Evolutionary conservation across 53 echinoderm and acorn worm genomes (phyloP).

Genomic region (Pentamera pediparva): DNA sequence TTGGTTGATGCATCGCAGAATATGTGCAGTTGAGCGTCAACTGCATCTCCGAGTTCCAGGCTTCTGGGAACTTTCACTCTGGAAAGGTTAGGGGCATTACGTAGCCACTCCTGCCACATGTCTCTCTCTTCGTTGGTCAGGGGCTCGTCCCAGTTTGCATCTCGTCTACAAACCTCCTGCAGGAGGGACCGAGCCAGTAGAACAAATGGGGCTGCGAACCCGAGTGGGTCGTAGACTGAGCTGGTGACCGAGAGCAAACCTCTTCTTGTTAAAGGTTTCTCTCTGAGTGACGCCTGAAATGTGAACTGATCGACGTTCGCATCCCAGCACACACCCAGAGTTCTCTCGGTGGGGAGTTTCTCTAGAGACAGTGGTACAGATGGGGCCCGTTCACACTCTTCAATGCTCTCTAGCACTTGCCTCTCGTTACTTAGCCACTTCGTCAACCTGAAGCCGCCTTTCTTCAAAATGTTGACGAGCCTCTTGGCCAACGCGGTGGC

Average conservation of each 20-base stretch:
- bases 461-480: background rate
- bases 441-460: constrained; percentile 16
- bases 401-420: background rate
- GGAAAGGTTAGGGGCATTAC: background rate
- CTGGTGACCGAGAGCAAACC: constrained; percentile 41
- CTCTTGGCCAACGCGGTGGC: constrained; percentile 9
- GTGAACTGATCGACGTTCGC: constrained; percentile 33
- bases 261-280: constrained; percentile 43
- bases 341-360: constrained; percentile 21
- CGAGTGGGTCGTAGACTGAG: constrained; percentile 51
- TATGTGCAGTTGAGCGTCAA: constrained; percentile 20
- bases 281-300: constrained; percentile 13
- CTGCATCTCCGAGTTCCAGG: background rate
- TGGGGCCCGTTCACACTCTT: constrained; percentile 21
- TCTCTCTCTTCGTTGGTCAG: background rate
- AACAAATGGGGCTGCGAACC: constrained; percentile 45
- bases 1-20: constrained; percentile 55
- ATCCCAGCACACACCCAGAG: constrained; percentile 28
- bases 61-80: background rate
- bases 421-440: constrained; percentile 16
- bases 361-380: background rate
- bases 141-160: constrained; percentile 46
- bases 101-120: background rate
- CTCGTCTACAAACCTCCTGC: constrained; percentile 43
- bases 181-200: constrained; percentile 36